Percentiles rank a stretch among this genome's conserved stretches.
phyloP scores from a whole-genome alignment of 2,113 vertebrate species.

The Rhea pennata region DNA sequence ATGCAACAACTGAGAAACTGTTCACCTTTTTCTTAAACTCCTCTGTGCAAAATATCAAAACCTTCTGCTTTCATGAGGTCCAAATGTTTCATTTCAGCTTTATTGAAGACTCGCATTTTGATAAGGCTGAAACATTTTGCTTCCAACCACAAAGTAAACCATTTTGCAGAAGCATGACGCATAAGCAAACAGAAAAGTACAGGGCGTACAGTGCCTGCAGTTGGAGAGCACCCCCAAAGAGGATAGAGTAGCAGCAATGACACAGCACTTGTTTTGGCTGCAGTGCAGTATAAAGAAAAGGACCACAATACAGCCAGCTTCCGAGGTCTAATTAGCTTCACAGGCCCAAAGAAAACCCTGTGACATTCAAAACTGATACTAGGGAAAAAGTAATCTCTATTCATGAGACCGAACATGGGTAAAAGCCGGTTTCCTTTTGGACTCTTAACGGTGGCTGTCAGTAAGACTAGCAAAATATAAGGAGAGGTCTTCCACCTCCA shows the following conservation, averaged over 20 bases:
- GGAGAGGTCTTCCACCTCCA: not conserved
- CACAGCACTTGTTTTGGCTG: constrained; percentile 36
- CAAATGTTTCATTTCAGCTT: constrained; percentile 2
- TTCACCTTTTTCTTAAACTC: constrained; percentile 2
- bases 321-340: not conserved
- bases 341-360: not conserved
- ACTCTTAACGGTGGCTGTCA: not conserved
- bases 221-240: constrained; percentile 32
- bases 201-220: not conserved
- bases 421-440: not conserved
- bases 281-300: not conserved
- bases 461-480: not conserved
- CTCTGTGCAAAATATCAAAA: not conserved
- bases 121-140: not conserved
- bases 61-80: not conserved
- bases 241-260: not conserved
- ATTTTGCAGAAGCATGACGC: constrained; percentile 23
- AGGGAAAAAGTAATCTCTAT: not conserved
- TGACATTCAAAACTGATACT: not conserved
- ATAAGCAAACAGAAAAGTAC: constrained; percentile 40
- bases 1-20: not conserved
- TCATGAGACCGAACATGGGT: not conserved
- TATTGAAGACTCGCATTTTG: constrained; percentile 17
- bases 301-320: not conserved
- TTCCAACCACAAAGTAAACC: not conserved